A percentile compares a stretch with the other conserved stretches of the same genome.
phyloP scores from a whole-genome alignment of 2,113 vertebrate genomes.

The Tauraco erythrolophus region DNA sequence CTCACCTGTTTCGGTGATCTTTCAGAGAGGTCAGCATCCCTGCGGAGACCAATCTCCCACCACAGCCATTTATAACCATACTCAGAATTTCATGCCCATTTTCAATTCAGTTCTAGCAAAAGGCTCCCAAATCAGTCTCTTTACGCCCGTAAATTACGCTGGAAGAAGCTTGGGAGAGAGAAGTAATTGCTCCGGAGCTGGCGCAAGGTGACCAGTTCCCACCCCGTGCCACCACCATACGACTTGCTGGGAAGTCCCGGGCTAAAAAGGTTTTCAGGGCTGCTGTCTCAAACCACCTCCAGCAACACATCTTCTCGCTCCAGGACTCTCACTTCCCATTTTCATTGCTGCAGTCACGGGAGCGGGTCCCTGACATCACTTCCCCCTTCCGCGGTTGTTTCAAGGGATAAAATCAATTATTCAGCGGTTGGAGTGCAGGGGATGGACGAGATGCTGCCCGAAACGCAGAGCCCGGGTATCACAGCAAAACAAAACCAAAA shows the following conservation, averaged over 20 bases:
- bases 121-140: not conserved
- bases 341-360: not conserved
- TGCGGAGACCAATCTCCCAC: not conserved
- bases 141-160: not conserved
- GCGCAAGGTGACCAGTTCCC: not conserved
- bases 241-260: not conserved
- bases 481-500: not conserved
- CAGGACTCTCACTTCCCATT: not conserved
- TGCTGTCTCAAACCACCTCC: not conserved
- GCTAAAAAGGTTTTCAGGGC: not conserved
- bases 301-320: accelerated
- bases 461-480: not conserved
- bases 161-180: not conserved
- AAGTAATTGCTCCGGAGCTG: not conserved
- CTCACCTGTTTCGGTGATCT: not conserved
- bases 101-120: not conserved
- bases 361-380: accelerated
- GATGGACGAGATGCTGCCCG: not conserved
- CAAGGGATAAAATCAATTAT: not conserved
- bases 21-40: not conserved
- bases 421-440: not conserved
- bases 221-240: accelerated
- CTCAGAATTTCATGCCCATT: not conserved
- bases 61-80: not conserved
- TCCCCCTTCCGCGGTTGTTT: not conserved